Evolutionary conservation across 2,888 invertebrate species (phyloP).

Genomic region (Drosophila stalkeri): DNA sequence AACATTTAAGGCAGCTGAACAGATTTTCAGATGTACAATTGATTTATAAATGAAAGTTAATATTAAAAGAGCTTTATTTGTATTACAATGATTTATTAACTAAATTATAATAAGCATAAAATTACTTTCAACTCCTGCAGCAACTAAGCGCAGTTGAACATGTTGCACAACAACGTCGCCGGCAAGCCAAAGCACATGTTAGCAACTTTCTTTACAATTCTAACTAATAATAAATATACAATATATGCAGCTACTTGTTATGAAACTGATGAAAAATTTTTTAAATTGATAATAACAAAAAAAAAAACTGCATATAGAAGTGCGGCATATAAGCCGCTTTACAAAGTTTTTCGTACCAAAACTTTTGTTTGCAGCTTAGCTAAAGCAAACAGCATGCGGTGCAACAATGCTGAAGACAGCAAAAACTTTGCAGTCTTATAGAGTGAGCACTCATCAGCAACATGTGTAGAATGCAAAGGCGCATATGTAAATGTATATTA

Average conservation of each 20-base stretch:
- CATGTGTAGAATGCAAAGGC: neutral
- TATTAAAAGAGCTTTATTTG: neutral
- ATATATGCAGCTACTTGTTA: neutral
- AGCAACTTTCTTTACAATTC: neutral
- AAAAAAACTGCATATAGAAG: neutral
- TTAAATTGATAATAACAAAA: no score
- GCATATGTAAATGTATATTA: neutral
- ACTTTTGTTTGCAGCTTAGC: conserved; percentile 4
- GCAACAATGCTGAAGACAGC: neutral
- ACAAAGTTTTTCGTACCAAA: neutral
- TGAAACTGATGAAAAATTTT: neutral
- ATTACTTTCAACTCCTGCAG: no score
- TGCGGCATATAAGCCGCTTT: neutral
- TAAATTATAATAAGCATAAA: neutral
- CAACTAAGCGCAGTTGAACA: neutral
- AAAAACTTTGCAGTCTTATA: neutral
- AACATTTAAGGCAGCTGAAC: neutral
- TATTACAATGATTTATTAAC: neutral
- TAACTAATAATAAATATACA: neutral
- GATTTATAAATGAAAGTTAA: neutral
- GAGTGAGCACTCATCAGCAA: neutral
- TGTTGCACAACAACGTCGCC: conserved; percentile 1
- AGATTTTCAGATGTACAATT: no score
- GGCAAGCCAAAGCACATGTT: neutral
- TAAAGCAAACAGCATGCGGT: neutral